Percentiles rank a stretch among this genome's conserved stretches.
These are phyloP conservation scores for Xiphophorus couchianus DNA, from an alignment of 2,113 vertebrate species.

Conservation along the genomic window DNA sequence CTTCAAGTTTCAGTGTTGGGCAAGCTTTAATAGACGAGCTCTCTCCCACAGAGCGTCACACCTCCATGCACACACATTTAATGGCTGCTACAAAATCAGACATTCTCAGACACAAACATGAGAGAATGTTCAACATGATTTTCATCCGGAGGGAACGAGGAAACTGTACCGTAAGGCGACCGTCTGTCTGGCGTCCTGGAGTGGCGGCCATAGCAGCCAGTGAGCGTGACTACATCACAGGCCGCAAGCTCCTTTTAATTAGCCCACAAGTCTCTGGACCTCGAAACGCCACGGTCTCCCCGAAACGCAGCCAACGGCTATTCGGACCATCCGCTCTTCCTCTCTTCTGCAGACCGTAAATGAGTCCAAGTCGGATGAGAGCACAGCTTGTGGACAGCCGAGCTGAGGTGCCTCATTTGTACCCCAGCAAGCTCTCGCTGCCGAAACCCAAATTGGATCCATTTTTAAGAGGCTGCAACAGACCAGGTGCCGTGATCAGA, in stretches of 20 bases:
- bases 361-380: conserved; percentile 52
- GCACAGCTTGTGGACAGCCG: conserved; percentile 38
- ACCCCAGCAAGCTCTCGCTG: conserved; percentile 46
- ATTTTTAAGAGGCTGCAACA: conserved; percentile 56
- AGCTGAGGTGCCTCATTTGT: conserved; percentile 55
- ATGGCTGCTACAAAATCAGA: conserved; percentile 26
- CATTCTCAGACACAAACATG: conserved; percentile 40
- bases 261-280: conserved; percentile 47
- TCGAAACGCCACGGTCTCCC: conserved; percentile 27
- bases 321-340: conserved; percentile 25
- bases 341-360: conserved; percentile 53
- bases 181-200: conserved; percentile 18
- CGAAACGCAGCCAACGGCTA: conserved; percentile 28
- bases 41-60: not conserved
- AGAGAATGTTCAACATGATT: conserved; percentile 23
- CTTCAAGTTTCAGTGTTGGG: conserved; percentile 40
- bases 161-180: conserved; percentile 13
- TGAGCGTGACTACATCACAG: conserved; percentile 53
- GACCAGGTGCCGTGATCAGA: conserved; percentile 47
- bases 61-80: conserved; percentile 9
- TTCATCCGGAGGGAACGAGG: conserved; percentile 30
- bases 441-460: conserved; percentile 59
- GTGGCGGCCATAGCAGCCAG: conserved; percentile 24
- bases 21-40: conserved; percentile 26
- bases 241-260: conserved; percentile 47